Percentiles rank a stretch among this genome's conserved stretches.
These are phyloP conservation scores for Pseudoatta argentina DNA, from an alignment of 1,140 invertebrate species.

Conservation along the genomic window DNA sequence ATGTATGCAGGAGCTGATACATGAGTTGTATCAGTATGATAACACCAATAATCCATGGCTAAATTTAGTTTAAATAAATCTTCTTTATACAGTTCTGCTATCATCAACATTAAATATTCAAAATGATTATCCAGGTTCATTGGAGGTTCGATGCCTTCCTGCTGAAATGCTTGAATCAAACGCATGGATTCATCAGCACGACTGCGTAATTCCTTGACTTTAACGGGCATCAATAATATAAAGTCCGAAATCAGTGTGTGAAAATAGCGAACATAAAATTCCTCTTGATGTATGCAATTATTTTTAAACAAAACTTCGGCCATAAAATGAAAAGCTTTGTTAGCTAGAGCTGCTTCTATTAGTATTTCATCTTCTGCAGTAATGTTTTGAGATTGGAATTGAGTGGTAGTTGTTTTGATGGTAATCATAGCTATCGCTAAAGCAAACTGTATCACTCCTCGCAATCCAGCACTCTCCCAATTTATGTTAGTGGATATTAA, in stretches of 20 bases:
- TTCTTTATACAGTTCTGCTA: conserved; percentile 92
- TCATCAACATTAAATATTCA: conserved; percentile 92
- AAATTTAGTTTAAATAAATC: conserved; percentile 91
- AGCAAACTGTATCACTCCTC: conserved; percentile 92
- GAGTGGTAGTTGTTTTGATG: conserved; percentile 88
- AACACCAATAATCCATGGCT: conserved; percentile 94
- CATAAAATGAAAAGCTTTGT: conserved; percentile 93
- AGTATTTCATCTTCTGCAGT: conserved; percentile 85
- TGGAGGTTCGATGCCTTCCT: conserved; percentile 94
- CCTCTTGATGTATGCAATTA: conserved; percentile 90
- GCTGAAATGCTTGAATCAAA: conserved; percentile 92
- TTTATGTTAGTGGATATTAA: conserved; percentile 86
- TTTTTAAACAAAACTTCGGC: conserved; percentile 91
- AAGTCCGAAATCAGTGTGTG: conserved; percentile 97
- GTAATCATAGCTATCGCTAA: conserved; percentile 93
- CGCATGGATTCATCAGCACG: conserved; percentile 96
- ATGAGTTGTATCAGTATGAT: conserved; percentile 82
- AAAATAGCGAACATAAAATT: conserved; percentile 94
- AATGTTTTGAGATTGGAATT: conserved; percentile 78
- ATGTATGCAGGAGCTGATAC: conserved; percentile 79
- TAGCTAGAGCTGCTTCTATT: conserved; percentile 93
- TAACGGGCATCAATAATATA: conserved; percentile 96
- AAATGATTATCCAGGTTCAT: conserved; percentile 92
- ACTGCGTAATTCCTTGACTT: conserved; percentile 93
- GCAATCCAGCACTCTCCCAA: conserved; percentile 90